Evolutionary conservation across 1,140 invertebrate genomes (phyloP).

Genomic region (Tachypleus tridentatus): DNA sequence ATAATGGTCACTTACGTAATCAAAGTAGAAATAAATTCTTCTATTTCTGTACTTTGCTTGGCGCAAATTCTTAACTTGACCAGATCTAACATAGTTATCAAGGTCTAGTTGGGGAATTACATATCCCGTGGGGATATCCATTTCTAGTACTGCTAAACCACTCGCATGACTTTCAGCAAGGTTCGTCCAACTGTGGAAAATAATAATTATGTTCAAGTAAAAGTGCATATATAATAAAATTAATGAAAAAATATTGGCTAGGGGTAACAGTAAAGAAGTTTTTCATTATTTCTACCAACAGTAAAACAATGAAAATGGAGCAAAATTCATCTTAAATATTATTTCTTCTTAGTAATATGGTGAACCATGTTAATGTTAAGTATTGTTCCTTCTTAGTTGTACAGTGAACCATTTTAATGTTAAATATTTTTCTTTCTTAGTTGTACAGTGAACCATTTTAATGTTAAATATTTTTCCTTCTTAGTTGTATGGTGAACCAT

Average conservation of each 20-base stretch:
- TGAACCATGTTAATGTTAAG: too few relatives aligned
- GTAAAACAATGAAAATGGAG: too few relatives aligned
- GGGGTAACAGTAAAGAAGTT: too few relatives aligned
- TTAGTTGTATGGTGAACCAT: too few relatives aligned
- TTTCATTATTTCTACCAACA: too few relatives aligned
- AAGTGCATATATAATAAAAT: not conserved
- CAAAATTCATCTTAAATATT: too few relatives aligned
- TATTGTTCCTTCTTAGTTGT: too few relatives aligned
- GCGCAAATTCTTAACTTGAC: slow-evolving; percentile 59
- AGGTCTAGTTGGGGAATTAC: slow-evolving; percentile 81
- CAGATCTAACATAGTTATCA: slow-evolving; percentile 62
- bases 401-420: too few relatives aligned
- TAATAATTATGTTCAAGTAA: not conserved
- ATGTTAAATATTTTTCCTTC: too few relatives aligned
- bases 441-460: too few relatives aligned
- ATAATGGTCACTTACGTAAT: slow-evolving; percentile 54
- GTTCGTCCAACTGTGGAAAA: slow-evolving; percentile 53
- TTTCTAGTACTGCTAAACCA: slow-evolving; percentile 85
- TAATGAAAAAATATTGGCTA: not conserved
- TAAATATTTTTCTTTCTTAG: too few relatives aligned
- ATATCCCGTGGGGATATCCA: slow-evolving; percentile 88
- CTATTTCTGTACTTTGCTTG: slow-evolving; percentile 65
- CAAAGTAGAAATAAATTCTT: slow-evolving; percentile 86
- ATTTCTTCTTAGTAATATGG: too few relatives aligned
- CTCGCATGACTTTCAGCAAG: slow-evolving; percentile 61